Base-by-base conservation (phyloP, 64 coral and sea anemone genomes). In the Acropora yongei region DNA sequence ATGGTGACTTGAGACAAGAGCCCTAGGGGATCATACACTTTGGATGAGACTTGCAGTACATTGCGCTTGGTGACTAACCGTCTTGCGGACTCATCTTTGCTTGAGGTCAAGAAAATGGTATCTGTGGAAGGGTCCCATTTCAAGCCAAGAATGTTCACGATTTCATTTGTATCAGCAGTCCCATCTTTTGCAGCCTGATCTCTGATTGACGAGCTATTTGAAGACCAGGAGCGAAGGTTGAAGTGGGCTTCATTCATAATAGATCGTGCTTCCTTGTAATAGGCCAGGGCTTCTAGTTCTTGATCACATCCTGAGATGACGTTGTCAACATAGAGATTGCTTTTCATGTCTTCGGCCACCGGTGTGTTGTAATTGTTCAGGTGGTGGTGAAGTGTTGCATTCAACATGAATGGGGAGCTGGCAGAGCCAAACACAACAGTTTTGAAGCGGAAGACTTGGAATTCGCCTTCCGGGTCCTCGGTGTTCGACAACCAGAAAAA, bases 241-340 rank as follows among this genome's bases (percentile, higher is more conserved):
- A 90, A 90, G 43, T 67, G 58, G 1, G 77, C 88, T 11, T 42
- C 77, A 41, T 46, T 80, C 88, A 90, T 90, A 42, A 81, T 72
- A 1, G 20, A 66, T 44, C 74, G 61, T 65, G 88, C 53, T 44
- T 90, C 88, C 16, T 90, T 40, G 9, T 90, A 90, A 30, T 68
- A 90, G 0, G 3, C 3, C 6, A 50, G 3, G 17, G 47, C 9
- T 0, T 90, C 90, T 1, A 3, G 6, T 18, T 91, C 79, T 19
- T 42, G 30, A 16, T 91, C 79, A 41, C 81, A 43, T 4, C 72
- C 90, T 12, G 90, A 66, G 8, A 92, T 92, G 45, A 87, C 76
- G 68, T 92, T 86, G 47, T 77, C 90, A 3, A 86, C 90, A 87
- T 92, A 92, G 13, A 92, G 14, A 40, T 86, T 92, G 8, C 86